Evolutionary conservation across 2,113 vertebrate species (phyloP).

Genomic region (Sakesphorus luctuosus): DNA sequence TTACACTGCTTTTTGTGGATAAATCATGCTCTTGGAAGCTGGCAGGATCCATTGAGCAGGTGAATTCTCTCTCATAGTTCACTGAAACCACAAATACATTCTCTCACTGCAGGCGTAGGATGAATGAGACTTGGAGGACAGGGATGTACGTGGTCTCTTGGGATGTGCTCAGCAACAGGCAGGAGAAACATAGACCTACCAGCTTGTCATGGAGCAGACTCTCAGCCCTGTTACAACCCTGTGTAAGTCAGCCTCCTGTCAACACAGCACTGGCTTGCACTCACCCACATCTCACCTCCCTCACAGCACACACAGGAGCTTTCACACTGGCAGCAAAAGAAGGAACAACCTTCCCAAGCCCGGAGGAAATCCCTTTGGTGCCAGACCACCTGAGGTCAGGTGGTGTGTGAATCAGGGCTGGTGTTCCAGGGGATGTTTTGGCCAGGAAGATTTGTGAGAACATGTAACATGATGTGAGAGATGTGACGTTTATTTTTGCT

Average conservation of each 20-base stretch:
- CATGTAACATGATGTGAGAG: background rate
- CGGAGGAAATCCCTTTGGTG: background rate
- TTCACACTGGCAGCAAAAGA: background rate
- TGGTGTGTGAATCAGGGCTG: background rate
- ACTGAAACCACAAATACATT: background rate
- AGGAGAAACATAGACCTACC: background rate
- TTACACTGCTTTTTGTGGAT: background rate
- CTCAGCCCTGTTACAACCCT: background rate
- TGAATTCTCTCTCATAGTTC: background rate
- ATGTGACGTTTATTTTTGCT: background rate
- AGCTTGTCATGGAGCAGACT: background rate
- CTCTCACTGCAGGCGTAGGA: background rate
- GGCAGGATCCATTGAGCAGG: background rate
- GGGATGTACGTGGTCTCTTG: background rate
- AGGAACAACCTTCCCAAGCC: background rate
- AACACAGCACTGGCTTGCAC: background rate
- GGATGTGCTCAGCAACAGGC: background rate
- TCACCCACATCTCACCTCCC: background rate
- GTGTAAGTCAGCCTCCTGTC: accelerated
- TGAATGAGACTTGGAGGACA: background rate
- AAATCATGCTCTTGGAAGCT: background rate
- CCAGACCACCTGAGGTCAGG: background rate
- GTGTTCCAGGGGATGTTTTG: background rate
- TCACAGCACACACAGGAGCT: background rate
- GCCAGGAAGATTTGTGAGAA: background rate